Conservation (phyloP, 2,797 vertebrate genomes). For the Lagorchestes hirsutus region DNA sequence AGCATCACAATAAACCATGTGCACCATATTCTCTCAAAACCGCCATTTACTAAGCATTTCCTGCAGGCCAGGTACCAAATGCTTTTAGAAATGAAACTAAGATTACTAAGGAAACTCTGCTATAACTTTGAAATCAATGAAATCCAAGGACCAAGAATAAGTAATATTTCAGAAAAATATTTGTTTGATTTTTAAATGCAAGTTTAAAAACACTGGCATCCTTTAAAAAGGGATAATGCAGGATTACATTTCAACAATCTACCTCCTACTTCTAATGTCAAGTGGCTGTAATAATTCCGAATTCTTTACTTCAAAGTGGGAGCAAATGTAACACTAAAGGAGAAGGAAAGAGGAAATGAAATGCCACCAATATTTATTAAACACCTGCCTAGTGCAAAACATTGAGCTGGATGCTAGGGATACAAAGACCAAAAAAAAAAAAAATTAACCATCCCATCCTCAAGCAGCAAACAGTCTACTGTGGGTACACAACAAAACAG, state of each 20-base stretch:
- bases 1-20: constrained; percentile 13
- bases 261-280: constrained; percentile 41
- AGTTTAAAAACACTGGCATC: constrained; percentile 35
- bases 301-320: constrained; percentile 53
- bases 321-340: constrained; percentile 46
- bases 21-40: constrained; percentile 30
- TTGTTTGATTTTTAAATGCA: constrained; percentile 3
- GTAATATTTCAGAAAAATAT: constrained; percentile 12
- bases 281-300: constrained; percentile 24
- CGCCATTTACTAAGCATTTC: background rate
- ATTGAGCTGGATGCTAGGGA: background rate
- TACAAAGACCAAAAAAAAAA: background rate
- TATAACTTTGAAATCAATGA: constrained; percentile 56
- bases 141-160: constrained; percentile 15
- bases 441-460: background rate
- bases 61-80: background rate
- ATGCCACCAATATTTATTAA: background rate
- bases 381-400: background rate
- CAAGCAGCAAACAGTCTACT: background rate
- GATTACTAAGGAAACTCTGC: background rate
- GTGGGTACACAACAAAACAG: background rate
- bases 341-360: constrained; percentile 14
- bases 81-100: constrained; percentile 43
- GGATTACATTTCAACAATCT: constrained; percentile 3
- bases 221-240: constrained; percentile 9